phyloP scores from a whole-genome alignment of 2,113 vertebrate genomes.

The Platycercus adscitus region DNA sequence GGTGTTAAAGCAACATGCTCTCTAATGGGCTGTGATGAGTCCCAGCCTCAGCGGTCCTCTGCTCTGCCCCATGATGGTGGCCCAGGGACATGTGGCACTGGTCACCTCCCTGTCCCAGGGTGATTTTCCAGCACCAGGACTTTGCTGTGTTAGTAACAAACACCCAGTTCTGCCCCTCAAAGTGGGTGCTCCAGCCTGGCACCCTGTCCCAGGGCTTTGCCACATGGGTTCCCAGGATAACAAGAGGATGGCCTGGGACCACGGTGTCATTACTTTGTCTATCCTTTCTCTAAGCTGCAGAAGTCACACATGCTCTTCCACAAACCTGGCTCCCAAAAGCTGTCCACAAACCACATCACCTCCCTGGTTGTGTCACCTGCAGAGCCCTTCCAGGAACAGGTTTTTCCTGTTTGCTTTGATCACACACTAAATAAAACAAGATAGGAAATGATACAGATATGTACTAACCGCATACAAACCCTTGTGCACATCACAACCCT shows the following conservation, averaged over 20 bases:
- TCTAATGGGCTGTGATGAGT: rapidly evolving
- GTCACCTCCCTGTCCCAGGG: background rate
- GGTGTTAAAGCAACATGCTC: background rate
- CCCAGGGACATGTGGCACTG: rapidly evolving
- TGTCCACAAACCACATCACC: rapidly evolving
- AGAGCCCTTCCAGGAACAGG: background rate
- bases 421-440: background rate
- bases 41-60: background rate
- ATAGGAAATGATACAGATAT: rapidly evolving
- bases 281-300: background rate
- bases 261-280: rapidly evolving
- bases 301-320: rapidly evolving
- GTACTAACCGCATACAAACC: rapidly evolving
- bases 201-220: background rate
- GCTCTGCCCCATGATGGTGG: rapidly evolving
- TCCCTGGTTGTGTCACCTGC: rapidly evolving
- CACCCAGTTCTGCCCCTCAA: background rate
- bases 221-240: background rate
- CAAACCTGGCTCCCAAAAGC: background rate
- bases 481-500: rapidly evolving
- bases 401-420: background rate
- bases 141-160: background rate
- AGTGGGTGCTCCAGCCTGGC: background rate
- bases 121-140: background rate
- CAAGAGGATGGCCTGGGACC: background rate